phyloP scores from a whole-genome alignment of 2,113 vertebrate genomes.

The Reinhardtius hippoglossoides region DNA sequence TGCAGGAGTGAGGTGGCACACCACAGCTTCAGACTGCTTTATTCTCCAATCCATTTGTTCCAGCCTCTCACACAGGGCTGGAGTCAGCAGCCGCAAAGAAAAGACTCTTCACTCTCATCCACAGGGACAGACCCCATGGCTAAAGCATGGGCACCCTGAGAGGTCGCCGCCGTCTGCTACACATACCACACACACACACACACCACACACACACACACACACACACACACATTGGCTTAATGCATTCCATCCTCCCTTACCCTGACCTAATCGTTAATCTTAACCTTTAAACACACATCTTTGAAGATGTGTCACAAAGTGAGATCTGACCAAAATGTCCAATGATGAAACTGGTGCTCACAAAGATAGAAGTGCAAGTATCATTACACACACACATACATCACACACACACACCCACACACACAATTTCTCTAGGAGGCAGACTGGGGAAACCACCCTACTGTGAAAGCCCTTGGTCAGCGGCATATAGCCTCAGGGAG shows the following conservation, averaged over 20 bases:
- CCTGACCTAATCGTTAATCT: too few species aligned
- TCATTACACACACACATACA: not conserved
- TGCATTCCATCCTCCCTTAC: not conserved
- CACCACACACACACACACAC: too few species aligned
- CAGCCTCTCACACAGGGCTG: constrained; percentile 49
- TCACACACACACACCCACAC: not conserved
- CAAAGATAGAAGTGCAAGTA: not conserved
- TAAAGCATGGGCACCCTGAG: constrained; percentile 53
- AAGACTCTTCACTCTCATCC: constrained; percentile 53
- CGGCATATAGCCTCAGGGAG: constrained; percentile 37
- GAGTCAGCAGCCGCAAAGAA: constrained; percentile 51
- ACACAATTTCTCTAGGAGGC: too few species aligned
- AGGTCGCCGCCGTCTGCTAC: constrained; percentile 19
- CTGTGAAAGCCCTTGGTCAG: constrained; percentile 57
- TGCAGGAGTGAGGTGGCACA: constrained; percentile 21
- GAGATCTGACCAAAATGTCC: not conserved
- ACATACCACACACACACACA: too few species aligned
- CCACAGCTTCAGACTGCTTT: constrained; percentile 21
- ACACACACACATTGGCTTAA: not conserved
- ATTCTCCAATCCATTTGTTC: constrained; percentile 68
- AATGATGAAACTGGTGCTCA: not conserved
- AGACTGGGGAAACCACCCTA: constrained; percentile 15
- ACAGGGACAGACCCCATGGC: constrained; percentile 47
- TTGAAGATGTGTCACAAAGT: not conserved
- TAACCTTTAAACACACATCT: too few species aligned